Conservation (phyloP, 2,113 vertebrate species). For the Sander lucioperca region DNA sequence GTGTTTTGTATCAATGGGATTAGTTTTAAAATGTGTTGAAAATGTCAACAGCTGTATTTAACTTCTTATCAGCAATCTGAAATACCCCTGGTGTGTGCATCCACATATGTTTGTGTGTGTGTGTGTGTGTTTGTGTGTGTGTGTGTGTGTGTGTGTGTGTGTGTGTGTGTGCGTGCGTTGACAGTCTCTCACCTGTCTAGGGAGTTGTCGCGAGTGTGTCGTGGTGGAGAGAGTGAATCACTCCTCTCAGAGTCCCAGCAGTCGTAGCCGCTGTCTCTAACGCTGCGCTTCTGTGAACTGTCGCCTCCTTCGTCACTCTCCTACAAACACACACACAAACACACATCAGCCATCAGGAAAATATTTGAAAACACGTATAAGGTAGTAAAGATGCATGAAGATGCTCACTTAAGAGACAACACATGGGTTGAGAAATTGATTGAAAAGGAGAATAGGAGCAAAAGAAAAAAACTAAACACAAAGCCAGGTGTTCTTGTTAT, state of each 20-base stretch:
- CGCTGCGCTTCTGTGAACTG: slow-evolving; percentile 88
- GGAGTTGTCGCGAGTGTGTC: slow-evolving; percentile 94
- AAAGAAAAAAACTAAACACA: no score
- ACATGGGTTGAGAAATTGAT: neutral
- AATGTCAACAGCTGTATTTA: neutral
- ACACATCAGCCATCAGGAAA: neutral
- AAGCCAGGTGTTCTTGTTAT: neutral
- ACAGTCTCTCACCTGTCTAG: slow-evolving; percentile 77
- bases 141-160: slow-evolving; percentile 3
- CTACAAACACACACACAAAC: slow-evolving; percentile 45
- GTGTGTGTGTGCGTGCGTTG: slow-evolving; percentile 6
- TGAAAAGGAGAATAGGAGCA: neutral
- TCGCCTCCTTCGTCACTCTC: slow-evolving; percentile 88
- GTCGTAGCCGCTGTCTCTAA: slow-evolving; percentile 98
- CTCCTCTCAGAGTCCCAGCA: slow-evolving; percentile 98
- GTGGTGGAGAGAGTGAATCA: slow-evolving; percentile 94
- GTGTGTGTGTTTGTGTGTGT: neutral
- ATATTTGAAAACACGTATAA: neutral
- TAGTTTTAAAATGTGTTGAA: neutral
- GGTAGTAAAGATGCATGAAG: neutral
- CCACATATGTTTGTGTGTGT: neutral
- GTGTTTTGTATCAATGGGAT: neutral
- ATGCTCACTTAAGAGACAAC: neutral
- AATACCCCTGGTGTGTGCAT: neutral
- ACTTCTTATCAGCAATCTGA: neutral